These are phyloP conservation scores for Cataglyphis rosenhaueri DNA, from an alignment of 2,888 invertebrate species.

Conservation along the genomic window DNA sequence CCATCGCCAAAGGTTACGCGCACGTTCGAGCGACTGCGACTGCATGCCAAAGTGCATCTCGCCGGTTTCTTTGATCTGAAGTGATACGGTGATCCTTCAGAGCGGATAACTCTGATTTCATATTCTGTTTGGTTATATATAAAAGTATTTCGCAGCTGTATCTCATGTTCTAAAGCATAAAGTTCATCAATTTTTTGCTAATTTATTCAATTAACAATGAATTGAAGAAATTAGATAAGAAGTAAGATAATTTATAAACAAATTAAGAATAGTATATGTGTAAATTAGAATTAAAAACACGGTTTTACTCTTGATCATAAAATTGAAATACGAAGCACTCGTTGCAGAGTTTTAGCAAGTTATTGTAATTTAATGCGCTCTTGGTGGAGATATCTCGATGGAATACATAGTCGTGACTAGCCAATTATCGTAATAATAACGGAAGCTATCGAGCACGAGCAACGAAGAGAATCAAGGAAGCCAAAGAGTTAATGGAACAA, in stretches of 20 bases:
- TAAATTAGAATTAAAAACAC: background rate
- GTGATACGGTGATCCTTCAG: conserved; percentile 26
- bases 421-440: conserved; percentile 40
- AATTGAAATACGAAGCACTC: background rate
- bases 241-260: background rate
- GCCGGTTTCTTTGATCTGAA: conserved; percentile 40
- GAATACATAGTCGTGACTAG: conserved; percentile 20
- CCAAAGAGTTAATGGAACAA: conserved; percentile 51
- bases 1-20: conserved; percentile 19
- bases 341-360: background rate
- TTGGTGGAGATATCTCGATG: conserved; percentile 4
- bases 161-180: background rate
- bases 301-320: background rate
- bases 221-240: background rate
- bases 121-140: conserved; percentile 36
- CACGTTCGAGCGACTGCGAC: conserved; percentile 50
- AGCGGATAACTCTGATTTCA: conserved; percentile 37
- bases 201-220: background rate
- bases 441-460: conserved; percentile 25
- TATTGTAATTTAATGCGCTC: background rate
- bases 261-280: too few relatives aligned
- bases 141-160: conserved; percentile 9
- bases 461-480: conserved; percentile 11
- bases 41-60: conserved; percentile 18
- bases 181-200: background rate